phyloP scores from a whole-genome alignment of 2,113 vertebrate genomes.

The Prunella fulvescens region DNA sequence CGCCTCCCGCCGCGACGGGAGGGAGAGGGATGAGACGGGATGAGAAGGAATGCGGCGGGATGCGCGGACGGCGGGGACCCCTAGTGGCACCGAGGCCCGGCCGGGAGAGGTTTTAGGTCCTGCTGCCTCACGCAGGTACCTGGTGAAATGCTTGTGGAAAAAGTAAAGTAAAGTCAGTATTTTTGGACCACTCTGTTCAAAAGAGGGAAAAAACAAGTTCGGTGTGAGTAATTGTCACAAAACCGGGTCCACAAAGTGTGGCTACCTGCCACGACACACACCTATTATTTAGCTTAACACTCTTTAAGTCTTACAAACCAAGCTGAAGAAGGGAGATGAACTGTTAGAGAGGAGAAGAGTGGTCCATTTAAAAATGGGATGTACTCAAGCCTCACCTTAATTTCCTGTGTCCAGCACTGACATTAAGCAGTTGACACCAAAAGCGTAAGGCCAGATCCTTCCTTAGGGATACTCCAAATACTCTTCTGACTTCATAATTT shows the following conservation, averaged over 20 bases:
- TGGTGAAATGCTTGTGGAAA: neutral
- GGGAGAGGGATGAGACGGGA: neutral
- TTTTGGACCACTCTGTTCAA: neutral
- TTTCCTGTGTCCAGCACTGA: neutral
- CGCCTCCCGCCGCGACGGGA: neutral
- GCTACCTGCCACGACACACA: neutral
- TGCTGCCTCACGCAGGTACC: neutral
- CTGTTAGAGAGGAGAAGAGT: neutral
- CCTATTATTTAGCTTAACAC: neutral
- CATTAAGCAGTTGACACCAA: neutral
- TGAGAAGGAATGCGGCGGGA: neutral
- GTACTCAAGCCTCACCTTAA: neutral
- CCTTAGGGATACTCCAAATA: neutral
- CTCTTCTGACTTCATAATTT: neutral
- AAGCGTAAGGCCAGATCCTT: neutral
- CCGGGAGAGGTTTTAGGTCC: neutral
- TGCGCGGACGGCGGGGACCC: neutral
- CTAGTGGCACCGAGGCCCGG: neutral
- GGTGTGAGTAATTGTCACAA: neutral
- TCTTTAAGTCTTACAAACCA: neutral
- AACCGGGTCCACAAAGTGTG: neutral
- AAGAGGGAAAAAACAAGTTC: neutral
- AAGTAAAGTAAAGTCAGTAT: neutral
- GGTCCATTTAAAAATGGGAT: accelerated
- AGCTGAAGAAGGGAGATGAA: neutral